phyloP scores from a whole-genome alignment of 2,797 vertebrate species.

The Pteropus rufus region DNA sequence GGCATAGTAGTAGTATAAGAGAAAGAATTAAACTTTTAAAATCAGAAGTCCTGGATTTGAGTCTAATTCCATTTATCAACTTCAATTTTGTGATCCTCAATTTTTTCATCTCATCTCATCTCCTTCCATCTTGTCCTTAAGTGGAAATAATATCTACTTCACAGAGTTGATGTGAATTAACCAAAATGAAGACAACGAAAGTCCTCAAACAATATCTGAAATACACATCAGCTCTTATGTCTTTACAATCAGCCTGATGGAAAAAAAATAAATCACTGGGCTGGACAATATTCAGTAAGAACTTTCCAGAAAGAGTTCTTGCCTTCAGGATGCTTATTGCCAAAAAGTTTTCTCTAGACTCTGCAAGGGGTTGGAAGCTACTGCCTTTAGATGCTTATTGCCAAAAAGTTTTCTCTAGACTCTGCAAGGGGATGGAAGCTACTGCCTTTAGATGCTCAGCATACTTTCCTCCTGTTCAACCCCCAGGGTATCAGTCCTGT shows the following conservation, averaged over 20 bases:
- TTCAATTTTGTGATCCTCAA: not conserved
- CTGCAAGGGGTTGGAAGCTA: not conserved
- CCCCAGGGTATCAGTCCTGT: not conserved
- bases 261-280: not conserved
- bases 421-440: not conserved
- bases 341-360: not conserved
- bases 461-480: fast-evolving
- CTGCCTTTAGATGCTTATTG: too few species aligned
- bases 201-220: not conserved
- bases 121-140: not conserved
- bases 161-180: not conserved
- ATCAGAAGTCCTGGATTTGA: not conserved
- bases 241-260: not conserved
- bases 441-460: not conserved
- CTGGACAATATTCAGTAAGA: not conserved
- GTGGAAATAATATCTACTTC: not conserved
- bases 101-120: not conserved
- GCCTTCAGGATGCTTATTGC: not conserved
- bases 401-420: too few species aligned
- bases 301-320: not conserved
- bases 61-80: not conserved
- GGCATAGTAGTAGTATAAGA: not conserved
- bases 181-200: not conserved
- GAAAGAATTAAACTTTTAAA: not conserved
- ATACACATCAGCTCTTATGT: not conserved